Percentiles rank a stretch among this genome's conserved stretches.
Evolutionary conservation across 2,888 invertebrate species (phyloP).

Genomic region (Cremastobaeus sp.): DNA sequence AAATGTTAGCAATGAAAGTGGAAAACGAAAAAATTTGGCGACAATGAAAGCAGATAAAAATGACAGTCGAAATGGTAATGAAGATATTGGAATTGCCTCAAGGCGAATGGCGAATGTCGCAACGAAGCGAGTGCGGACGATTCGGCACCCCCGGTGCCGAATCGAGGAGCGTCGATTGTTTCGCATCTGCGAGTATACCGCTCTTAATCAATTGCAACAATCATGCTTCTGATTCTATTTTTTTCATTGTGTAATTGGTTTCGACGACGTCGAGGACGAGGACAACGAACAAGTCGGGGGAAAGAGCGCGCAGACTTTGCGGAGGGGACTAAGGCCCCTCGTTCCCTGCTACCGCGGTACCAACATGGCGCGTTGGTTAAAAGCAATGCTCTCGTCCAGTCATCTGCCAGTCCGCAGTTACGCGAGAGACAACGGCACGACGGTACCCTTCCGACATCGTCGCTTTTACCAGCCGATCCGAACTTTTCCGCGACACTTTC

Average conservation of each 20-base stretch:
- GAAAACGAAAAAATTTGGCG: too few species aligned
- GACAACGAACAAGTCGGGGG: slow-evolving; percentile 52
- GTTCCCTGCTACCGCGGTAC: slow-evolving; percentile 69
- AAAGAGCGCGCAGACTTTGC: slow-evolving; percentile 49
- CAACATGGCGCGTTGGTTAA: slow-evolving; percentile 77
- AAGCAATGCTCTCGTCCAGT: slow-evolving; percentile 75
- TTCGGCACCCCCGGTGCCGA: background rate
- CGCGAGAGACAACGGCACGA: slow-evolving; percentile 56
- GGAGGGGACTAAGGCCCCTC: slow-evolving; percentile 59
- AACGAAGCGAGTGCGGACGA: background rate
- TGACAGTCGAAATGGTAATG: too few species aligned
- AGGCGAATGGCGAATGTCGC: background rate
- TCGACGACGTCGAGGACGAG: slow-evolving; percentile 59
- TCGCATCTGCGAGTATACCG: slow-evolving; percentile 13
- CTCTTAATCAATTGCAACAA: slow-evolving; percentile 52
- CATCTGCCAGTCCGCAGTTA: slow-evolving; percentile 71
- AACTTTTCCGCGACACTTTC: slow-evolving; percentile 13
- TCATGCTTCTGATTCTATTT: slow-evolving; percentile 33
- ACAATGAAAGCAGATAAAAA: too few species aligned
- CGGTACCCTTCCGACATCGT: slow-evolving; percentile 25
- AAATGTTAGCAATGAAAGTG: too few species aligned
- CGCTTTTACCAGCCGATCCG: slow-evolving; percentile 24
- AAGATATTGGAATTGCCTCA: too few species aligned
- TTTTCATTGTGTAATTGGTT: slow-evolving; percentile 56
- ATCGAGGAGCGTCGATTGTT: slow-evolving; percentile 6